These are phyloP conservation scores for Eupleurogrammus muticus DNA, from an alignment of 2,797 vertebrate species.

Conservation along the genomic window DNA sequence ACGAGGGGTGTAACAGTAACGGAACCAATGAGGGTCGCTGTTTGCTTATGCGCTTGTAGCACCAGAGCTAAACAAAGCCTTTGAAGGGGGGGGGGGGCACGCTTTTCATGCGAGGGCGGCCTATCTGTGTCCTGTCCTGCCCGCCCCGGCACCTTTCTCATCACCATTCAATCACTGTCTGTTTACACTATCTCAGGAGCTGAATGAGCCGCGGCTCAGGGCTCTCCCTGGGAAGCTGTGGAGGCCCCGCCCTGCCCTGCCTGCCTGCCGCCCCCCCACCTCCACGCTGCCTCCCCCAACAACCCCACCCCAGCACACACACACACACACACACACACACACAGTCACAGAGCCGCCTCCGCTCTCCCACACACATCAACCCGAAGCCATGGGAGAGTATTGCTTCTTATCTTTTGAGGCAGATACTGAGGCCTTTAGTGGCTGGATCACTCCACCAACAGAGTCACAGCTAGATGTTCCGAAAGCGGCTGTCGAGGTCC, in stretches of 20 bases:
- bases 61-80: conserved; percentile 78
- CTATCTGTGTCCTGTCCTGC: conserved; percentile 61
- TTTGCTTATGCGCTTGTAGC: conserved; percentile 77
- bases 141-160: conserved; percentile 78
- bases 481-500: conserved; percentile 31
- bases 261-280: conserved; percentile 3
- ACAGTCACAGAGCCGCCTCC: conserved; percentile 29
- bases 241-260: conserved; percentile 60
- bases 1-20: conserved; percentile 71
- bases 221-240: conserved; percentile 81
- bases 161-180: conserved; percentile 86
- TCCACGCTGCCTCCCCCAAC: conserved; percentile 39
- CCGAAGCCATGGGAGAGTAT: conserved; percentile 61
- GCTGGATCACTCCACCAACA: conserved; percentile 54
- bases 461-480: conserved; percentile 59
- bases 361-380: conserved; percentile 45
- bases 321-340: conserved; percentile 12
- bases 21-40: conserved; percentile 68
- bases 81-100: conserved; percentile 37
- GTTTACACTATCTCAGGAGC: conserved; percentile 84
- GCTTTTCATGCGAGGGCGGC: conserved; percentile 73
- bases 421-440: conserved; percentile 78
- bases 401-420: conserved; percentile 76
- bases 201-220: conserved; percentile 80
- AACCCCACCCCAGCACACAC: conserved; percentile 50